phyloP scores from a whole-genome alignment of 2,888 invertebrate species.

The Panopea generosa region DNA sequence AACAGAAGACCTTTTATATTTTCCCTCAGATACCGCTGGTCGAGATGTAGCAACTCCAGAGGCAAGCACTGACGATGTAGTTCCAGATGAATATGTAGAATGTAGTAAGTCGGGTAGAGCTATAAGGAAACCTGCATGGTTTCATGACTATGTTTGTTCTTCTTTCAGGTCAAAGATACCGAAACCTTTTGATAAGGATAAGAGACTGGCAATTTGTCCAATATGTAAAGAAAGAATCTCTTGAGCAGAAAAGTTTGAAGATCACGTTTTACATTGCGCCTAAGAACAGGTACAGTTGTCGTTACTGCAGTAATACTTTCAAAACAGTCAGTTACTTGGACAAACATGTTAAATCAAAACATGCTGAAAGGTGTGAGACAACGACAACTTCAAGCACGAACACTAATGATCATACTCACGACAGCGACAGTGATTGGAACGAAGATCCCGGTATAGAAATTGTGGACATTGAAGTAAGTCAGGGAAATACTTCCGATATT shows the following conservation, averaged over 20 bases:
- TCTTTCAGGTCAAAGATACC: constrained; percentile 25
- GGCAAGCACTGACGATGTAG: neutral
- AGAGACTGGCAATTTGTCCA: constrained; percentile 17
- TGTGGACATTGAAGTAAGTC: too few relatives aligned
- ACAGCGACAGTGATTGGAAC: too few relatives aligned
- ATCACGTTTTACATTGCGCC: neutral
- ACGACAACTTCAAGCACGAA: too few relatives aligned
- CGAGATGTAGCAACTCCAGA: neutral
- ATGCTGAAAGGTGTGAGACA: neutral
- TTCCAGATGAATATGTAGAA: neutral
- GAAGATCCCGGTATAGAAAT: too few relatives aligned
- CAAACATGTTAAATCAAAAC: neutral
- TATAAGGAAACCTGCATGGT: constrained; percentile 20
- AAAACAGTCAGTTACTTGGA: neutral
- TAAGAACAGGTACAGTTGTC: neutral
- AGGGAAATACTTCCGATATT: too few relatives aligned
- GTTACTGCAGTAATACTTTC: neutral
- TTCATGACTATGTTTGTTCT: constrained; percentile 29
- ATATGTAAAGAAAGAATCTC: constrained; percentile 7
- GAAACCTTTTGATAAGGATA: neutral
- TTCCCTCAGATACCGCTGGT: too few relatives aligned
- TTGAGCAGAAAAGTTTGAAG: neutral
- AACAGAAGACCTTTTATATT: neutral
- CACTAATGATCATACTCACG: too few relatives aligned
- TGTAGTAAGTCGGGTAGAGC: constrained; percentile 12